phyloP scores from a whole-genome alignment of 2,113 vertebrate genomes.

The Leptodactylus fuscus region DNA sequence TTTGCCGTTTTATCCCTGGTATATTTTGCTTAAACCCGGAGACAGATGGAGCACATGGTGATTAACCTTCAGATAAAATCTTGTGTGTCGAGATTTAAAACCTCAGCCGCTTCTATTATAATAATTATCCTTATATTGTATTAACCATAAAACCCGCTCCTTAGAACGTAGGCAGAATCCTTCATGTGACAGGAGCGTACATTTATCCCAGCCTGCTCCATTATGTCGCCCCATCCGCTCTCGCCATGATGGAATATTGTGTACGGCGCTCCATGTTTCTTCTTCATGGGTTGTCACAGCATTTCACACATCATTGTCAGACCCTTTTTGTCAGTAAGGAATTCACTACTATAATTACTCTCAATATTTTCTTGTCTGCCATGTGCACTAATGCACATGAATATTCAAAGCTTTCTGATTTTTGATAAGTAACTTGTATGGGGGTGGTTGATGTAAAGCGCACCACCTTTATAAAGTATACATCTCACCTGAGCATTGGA shows the following conservation, averaged over 20 bases:
- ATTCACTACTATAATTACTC: not conserved
- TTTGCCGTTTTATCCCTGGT: conserved; percentile 37
- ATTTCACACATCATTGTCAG: conserved; percentile 14
- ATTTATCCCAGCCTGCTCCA: not conserved
- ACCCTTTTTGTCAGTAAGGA: not conserved
- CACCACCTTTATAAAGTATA: too few species aligned
- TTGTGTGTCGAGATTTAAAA: conserved; percentile 49
- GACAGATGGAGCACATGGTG: conserved; percentile 44
- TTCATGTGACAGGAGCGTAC: not conserved
- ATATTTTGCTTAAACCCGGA: conserved; percentile 46
- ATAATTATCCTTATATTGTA: conserved; percentile 47
- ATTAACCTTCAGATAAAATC: conserved; percentile 57
- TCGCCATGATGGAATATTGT: not conserved
- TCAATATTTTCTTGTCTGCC: not conserved
- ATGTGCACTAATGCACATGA: conserved; percentile 6
- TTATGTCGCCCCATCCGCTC: not conserved
- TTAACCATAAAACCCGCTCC: conserved; percentile 28
- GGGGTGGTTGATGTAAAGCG: too few species aligned
- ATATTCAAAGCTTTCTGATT: not conserved
- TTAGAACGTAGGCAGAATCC: conserved; percentile 10
- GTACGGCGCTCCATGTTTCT: not conserved
- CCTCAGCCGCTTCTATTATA: conserved; percentile 38
- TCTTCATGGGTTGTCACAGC: conserved; percentile 11
- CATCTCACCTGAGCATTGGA: too few species aligned
- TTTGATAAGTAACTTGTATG: too few species aligned